phyloP scores from a whole-genome alignment of 92 coral and sea anemone species.

The Bergia puertoricense region DNA sequence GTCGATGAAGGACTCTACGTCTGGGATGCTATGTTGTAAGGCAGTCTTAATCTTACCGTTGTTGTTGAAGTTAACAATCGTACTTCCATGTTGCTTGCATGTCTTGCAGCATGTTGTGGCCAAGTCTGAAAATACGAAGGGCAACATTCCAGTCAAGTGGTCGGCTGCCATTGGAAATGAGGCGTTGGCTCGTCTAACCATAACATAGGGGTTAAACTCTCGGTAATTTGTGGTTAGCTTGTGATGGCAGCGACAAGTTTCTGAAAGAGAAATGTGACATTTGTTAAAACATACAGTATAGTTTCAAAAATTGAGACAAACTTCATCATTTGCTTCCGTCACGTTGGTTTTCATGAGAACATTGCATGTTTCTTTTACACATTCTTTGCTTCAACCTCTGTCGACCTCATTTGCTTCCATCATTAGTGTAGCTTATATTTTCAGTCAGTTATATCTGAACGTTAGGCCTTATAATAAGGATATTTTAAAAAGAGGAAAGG shows the following conservation, averaged over 20 bases:
- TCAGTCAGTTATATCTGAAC: too few species aligned
- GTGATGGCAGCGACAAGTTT: slow-evolving; percentile 75
- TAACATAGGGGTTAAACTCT: slow-evolving; percentile 70
- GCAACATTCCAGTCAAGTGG: slow-evolving; percentile 75
- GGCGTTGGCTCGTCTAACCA: not conserved
- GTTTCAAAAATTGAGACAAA: too few species aligned
- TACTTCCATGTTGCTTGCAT: slow-evolving; percentile 68
- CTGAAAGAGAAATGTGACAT: not conserved
- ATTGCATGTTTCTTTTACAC: too few species aligned
- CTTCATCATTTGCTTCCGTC: too few species aligned
- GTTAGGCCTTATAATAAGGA: too few species aligned
- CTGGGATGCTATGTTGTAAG: slow-evolving; percentile 46
- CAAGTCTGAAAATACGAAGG: slow-evolving; percentile 59
- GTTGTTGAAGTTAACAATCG: slow-evolving; percentile 63
- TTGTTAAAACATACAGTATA: too few species aligned
- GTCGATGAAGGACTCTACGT: slow-evolving; percentile 56
- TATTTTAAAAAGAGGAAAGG: too few species aligned
- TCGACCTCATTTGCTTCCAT: too few species aligned
- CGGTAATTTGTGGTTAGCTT: slow-evolving; percentile 71
- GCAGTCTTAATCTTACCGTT: slow-evolving; percentile 67
- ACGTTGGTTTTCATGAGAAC: too few species aligned
- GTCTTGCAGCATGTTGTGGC: slow-evolving; percentile 68
- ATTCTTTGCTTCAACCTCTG: too few species aligned
- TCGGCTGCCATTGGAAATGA: not conserved
- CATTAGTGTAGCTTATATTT: too few species aligned